Percentiles rank a stretch among this genome's conserved stretches.
Conservation (phyloP, 2,113 vertebrate species). For the Anhinga rufa region DNA sequence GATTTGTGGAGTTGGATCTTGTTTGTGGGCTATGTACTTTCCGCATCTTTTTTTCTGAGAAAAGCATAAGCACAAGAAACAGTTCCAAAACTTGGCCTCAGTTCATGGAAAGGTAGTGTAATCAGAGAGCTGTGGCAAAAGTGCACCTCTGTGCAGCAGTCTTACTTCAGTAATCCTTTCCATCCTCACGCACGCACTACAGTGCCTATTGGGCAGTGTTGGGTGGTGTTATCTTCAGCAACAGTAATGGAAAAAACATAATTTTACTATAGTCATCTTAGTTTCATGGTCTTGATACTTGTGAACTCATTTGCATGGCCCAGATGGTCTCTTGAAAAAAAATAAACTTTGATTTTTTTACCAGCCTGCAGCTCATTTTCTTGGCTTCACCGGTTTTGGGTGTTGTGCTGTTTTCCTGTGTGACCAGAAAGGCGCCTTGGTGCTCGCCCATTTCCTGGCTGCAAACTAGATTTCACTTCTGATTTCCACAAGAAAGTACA, state of each 20-base stretch:
- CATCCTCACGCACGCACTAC: fast-evolving
- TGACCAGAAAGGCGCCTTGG: not conserved
- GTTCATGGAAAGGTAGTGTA: not conserved
- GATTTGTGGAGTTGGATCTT: not conserved
- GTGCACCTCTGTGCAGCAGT: not conserved
- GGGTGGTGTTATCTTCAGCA: not conserved
- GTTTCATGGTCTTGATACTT: not conserved
- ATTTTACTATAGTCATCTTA: not conserved
- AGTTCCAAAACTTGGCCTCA: not conserved
- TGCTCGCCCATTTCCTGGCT: not conserved
- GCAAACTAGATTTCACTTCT: not conserved
- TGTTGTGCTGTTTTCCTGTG: not conserved
- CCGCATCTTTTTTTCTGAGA: not conserved
- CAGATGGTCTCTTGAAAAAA: not conserved
- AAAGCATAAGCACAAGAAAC: not conserved
- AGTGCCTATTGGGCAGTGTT: not conserved
- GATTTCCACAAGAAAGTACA: not conserved
- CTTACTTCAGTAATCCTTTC: not conserved
- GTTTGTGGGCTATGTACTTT: not conserved
- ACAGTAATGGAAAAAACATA: not conserved
- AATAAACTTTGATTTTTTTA: not conserved
- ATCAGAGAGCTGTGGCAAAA: not conserved
- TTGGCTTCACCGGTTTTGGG: not conserved
- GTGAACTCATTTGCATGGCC: not conserved
- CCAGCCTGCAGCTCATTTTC: not conserved